Evolutionary conservation across 2,797 vertebrate genomes (phyloP).

Genomic region (Phyllotis vaccarum): DNA sequence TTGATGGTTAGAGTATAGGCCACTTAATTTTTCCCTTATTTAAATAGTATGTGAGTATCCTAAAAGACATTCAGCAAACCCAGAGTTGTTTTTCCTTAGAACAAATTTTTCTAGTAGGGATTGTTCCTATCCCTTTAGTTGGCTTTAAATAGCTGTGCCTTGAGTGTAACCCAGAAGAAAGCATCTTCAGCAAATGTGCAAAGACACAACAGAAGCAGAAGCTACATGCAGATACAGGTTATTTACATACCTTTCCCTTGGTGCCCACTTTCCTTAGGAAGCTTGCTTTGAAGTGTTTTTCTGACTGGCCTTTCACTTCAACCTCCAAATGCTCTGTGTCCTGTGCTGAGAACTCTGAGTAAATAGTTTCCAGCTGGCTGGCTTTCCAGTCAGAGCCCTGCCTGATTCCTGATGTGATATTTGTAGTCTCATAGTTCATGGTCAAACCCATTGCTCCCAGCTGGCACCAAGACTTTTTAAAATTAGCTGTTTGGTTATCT

Average conservation of each 20-base stretch:
- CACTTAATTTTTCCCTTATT: background rate
- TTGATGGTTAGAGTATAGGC: background rate
- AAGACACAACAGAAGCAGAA: background rate
- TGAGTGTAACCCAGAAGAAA: background rate
- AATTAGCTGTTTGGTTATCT: background rate
- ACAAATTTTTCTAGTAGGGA: background rate
- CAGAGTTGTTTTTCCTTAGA: constrained; percentile 39
- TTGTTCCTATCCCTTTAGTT: background rate
- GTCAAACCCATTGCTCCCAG: background rate
- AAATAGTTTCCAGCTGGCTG: constrained; percentile 16
- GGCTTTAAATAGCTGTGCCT: background rate
- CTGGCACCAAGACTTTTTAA: background rate
- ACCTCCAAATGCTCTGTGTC: background rate
- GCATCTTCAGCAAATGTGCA: background rate
- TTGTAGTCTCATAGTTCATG: background rate
- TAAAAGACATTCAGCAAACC: constrained; percentile 20
- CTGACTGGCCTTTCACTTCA: background rate
- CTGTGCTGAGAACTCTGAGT: constrained; percentile 16
- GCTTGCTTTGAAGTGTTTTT: constrained; percentile 3
- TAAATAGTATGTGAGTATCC: constrained; percentile 7
- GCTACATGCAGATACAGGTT: background rate
- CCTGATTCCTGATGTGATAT: background rate
- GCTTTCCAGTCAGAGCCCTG: constrained; percentile 41
- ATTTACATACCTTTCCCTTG: constrained; percentile 69
- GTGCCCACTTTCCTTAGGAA: constrained; percentile 65